Evolutionary conservation across 2,113 vertebrate species (phyloP), one percentile per base, ranked within the genome.

Genomic region (Sturnira hondurensis): DNA sequence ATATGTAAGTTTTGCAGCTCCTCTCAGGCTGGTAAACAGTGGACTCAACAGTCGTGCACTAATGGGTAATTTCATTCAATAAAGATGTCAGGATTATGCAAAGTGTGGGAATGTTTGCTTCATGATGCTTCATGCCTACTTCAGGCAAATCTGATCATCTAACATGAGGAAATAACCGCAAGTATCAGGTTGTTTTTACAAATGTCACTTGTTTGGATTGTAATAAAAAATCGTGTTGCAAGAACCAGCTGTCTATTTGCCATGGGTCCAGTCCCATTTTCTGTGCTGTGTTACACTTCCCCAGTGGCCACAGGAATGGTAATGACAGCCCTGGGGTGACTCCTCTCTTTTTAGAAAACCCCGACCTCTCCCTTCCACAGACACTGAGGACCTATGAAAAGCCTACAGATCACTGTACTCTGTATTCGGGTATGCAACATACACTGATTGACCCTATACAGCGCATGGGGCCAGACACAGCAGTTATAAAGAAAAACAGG

Each of bases 31-130:
- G 14, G 26, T 92, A 86, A 91, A 86, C 8, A 78, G 24, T 65
- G 8, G 13, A 61, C 54, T 86, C 17, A 63, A 73, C 31, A 95
- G 56, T 63, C 47, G 67, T 38, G 47, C 50, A 76, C n/a, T 73
- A 96, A 86, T 76, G 70, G 8, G 78, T 52, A 73, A 92, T 78
- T 70, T 67, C 54, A 89, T 67, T 86, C 84, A 89, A 89, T 83
- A 80, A 95, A 94, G 61, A 83, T 65, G 82, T 78, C 68, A 86
- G 56, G 93, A 89, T 65, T 78, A 92, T 24, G 5, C 28, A 56
- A 95, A 81, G 24, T 93, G 36, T 67, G 92, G 36, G 22, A 63
- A 50, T 91, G 86, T 86, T 91, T 91, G 33, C 86, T 82, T 93
- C 50, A 56, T n/a, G 31, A 47, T 67, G 14, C 17, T 90, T 96